Percentiles rank a stretch among this genome's conserved stretches.
These are phyloP conservation scores for Matsumurasca onukii DNA, from an alignment of 1,140 invertebrate genomes.

Conservation along the genomic window DNA sequence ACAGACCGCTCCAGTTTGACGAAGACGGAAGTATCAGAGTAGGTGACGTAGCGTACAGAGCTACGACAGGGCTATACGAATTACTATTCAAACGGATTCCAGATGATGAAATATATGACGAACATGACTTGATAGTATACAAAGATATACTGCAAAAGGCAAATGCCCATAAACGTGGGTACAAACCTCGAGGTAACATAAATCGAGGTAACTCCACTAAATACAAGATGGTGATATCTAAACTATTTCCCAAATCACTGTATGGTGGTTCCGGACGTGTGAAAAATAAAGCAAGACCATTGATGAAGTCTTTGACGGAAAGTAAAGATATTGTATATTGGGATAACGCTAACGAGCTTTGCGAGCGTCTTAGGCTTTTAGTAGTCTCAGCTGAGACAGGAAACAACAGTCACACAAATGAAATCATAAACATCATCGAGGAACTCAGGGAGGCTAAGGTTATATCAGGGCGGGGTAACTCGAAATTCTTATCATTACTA, in stretches of 20 bases:
- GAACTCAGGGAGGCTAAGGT: neutral
- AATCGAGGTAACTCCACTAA: neutral
- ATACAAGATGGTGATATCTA: neutral
- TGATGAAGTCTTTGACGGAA: too few relatives aligned
- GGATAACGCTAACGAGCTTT: slow-evolving; percentile 7
- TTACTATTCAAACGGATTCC: slow-evolving; percentile 9
- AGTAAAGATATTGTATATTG: neutral
- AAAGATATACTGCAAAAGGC: too few relatives aligned
- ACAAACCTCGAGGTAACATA: neutral
- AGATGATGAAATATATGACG: neutral
- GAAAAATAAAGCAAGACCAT: too few relatives aligned
- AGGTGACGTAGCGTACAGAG: neutral
- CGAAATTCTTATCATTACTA: neutral
- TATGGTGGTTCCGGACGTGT: too few relatives aligned
- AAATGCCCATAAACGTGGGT: slow-evolving; percentile 4
- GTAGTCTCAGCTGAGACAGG: neutral
- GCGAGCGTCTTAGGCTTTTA: neutral
- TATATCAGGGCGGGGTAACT: slow-evolving; percentile 13
- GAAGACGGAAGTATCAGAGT: neutral
- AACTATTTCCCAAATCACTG: neutral
- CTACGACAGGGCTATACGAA: neutral
- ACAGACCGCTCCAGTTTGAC: neutral
- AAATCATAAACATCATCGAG: neutral
- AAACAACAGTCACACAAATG: neutral
- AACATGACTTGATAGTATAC: neutral